Evolutionary conservation across 2,888 invertebrate genomes (phyloP).

Genomic region (Eupeodes luniger): DNA sequence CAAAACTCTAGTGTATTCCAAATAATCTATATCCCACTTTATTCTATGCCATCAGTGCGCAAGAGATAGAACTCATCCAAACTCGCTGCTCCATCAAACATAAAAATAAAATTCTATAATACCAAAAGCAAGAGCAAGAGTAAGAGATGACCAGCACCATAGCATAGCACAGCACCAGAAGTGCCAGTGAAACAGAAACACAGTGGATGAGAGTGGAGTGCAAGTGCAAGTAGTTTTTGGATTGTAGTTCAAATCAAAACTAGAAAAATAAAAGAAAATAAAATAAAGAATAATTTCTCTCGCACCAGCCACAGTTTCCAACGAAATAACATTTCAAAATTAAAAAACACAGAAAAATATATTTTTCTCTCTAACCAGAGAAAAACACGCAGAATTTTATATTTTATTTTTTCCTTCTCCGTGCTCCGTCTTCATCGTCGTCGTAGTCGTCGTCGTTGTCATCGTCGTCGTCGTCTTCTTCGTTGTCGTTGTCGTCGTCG

Average conservation of each 20-base stretch:
- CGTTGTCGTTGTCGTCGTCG: background rate
- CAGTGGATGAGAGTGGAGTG: constrained; percentile 44
- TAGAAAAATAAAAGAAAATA: constrained; percentile 39
- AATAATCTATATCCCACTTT: constrained; percentile 67
- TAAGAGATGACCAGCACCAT: constrained; percentile 27
- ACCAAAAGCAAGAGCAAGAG: constrained; percentile 36
- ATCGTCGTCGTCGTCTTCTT: constrained; percentile 2
- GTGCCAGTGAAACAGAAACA: constrained; percentile 33
- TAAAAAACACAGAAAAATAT: constrained; percentile 43
- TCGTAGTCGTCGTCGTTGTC: background rate
- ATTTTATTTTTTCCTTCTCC: background rate
- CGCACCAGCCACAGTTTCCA: constrained; percentile 52
- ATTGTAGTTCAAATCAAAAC: constrained; percentile 23
- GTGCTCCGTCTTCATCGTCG: background rate
- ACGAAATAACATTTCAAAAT: constrained; percentile 59
- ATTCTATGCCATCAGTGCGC: constrained; percentile 54
- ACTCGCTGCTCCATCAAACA: constrained; percentile 14
- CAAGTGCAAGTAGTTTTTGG: constrained; percentile 45
- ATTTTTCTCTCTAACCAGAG: constrained; percentile 70
- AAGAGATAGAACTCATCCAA: constrained; percentile 55
- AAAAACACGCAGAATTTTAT: constrained; percentile 70
- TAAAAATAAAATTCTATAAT: constrained; percentile 36
- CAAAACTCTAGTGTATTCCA: constrained; percentile 64
- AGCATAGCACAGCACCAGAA: too few relatives aligned
- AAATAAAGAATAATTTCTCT: constrained; percentile 63